phyloP scores from a whole-genome alignment of 2,888 invertebrate genomes.

The Portevinia maculata region DNA sequence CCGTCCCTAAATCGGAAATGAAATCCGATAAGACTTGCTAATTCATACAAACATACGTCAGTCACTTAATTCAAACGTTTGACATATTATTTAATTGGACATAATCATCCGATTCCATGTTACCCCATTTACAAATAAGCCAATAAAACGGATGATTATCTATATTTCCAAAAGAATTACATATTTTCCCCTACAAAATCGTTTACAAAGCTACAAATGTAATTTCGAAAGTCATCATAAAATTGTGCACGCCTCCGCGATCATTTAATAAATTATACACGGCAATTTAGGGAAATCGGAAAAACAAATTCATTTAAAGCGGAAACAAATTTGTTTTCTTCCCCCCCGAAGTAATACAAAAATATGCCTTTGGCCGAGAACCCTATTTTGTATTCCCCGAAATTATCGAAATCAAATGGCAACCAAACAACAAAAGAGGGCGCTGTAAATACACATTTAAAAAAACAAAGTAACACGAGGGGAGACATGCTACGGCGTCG shows the following conservation, averaged over 20 bases:
- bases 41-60: conserved; percentile 2
- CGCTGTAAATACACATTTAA: conserved; percentile 37
- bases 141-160: conserved; percentile 25
- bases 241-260: conserved; percentile 12
- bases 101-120: conserved; percentile 1
- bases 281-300: conserved; percentile 49
- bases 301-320: conserved; percentile 62
- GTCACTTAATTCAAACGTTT: conserved; percentile 3
- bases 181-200: conserved; percentile 3
- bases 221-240: conserved; percentile 29
- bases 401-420: conserved; percentile 40
- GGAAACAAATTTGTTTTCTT: conserved; percentile 52
- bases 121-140: conserved; percentile 5
- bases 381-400: conserved; percentile 12
- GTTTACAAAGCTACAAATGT: conserved; percentile 33
- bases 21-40: not conserved
- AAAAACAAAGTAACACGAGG: conserved; percentile 17
- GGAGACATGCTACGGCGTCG: conserved; percentile 34
- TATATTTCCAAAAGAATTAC: conserved; percentile 1
- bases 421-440: conserved; percentile 1
- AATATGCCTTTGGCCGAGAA: conserved; percentile 2
- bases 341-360: conserved; percentile 18
- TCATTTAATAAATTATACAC: conserved; percentile 52
- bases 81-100: not conserved
- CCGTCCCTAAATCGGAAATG: too few species aligned